Base-by-base conservation (phyloP, 2,113 vertebrate genomes). In the Macrotis lagotis region DNA sequence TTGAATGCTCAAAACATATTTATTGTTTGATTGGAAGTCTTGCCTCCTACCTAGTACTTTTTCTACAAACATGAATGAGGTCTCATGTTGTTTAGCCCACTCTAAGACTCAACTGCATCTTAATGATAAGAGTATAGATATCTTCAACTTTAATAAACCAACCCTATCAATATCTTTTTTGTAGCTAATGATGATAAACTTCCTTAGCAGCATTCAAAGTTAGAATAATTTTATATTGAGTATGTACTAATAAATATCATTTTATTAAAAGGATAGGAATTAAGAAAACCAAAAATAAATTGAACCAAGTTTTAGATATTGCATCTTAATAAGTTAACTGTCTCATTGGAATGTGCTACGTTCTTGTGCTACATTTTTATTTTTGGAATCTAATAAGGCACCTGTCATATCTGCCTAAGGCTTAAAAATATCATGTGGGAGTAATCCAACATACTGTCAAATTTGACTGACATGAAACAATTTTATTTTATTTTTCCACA, bases 341-440 rank as follows among this genome's bases (percentile, higher is more conserved):
- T 98, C 98, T 99, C 98, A 98, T 98, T 98, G 98, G 98, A 98
- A 99, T 98, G 98, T 98, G 96, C 97, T 98, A 94, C 91, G 97
- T 98, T 98, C 98, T 98, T 98, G 97, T 98, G 98, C 98, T 98
- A 98, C 98, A 97, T 98, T 74, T 74, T 98, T 99, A 98, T 99
- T 99, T 99, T 98, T 98, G 98, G 98, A 98, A 98, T 99, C 98
- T 99, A 99, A 99, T 99, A 99, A 99, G 99, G 98, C 91, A 94
- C 98, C 99, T 99, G 98, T 98, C 98, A 99, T 99, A 99, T 98
- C 98, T 98, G 98, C 98, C 99, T 99, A 97, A 98, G 98, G 99
- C 98, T 98, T 98, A 98, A 98, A 98, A 98, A 98, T 98, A 98
- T 98, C 98, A 98, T 98, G 98, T 98, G 97, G 97, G 97, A 97